Base-by-base conservation (phyloP, 2,888 invertebrate species). In the Nomada hirtipes region DNA sequence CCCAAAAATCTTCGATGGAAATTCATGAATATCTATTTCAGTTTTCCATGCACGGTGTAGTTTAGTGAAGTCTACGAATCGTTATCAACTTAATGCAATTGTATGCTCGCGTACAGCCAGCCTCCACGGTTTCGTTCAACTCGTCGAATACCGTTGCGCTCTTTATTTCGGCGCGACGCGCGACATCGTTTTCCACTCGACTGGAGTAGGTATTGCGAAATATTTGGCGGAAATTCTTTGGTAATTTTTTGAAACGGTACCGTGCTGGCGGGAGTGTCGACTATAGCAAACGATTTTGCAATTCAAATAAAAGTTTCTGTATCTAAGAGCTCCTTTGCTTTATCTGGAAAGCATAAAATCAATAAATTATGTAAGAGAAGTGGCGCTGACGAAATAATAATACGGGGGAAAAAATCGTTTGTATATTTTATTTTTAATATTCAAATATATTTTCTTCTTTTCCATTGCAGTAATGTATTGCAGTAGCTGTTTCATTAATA, bases 11-110 rank as follows among this genome's bases (percentile, higher is more conserved):
- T 3, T 47, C 47, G 47, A 10, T 47, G 15, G 23, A 23, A 26
- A 36, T 61, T 18, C 50, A 13, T 50, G 42, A 13, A 47, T 3
- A 13, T 11, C 47, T 47, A 36, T 36, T 36, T 36, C 36, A 36
- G 7, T 47, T 47, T 47, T 47, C 47, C 47, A 47, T 36, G 47
- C 15, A 3, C 47, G 13, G 13, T 13, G 47, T 47, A 47, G 47
- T 15, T 13, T 10, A 15, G 36, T 36, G 60, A 36, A 60, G 29
- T 60, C 42, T 36, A 42, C 26, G n/a, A 42, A 18, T 63, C 53
- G 42, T 63, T 63, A 26, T 23, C 42, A 42, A 9, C 4, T 11
- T 26, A 11, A 64, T 15, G 20, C 44, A 64, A 72, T 72, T 64
- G 72, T 26, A 29, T 55, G 42, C 18, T 20, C 29, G 47, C 18